Percentiles rank a stretch among this genome's conserved stretches.
Evolutionary conservation across 2,113 vertebrate species (phyloP).

Genomic region (Platysteira castanea): DNA sequence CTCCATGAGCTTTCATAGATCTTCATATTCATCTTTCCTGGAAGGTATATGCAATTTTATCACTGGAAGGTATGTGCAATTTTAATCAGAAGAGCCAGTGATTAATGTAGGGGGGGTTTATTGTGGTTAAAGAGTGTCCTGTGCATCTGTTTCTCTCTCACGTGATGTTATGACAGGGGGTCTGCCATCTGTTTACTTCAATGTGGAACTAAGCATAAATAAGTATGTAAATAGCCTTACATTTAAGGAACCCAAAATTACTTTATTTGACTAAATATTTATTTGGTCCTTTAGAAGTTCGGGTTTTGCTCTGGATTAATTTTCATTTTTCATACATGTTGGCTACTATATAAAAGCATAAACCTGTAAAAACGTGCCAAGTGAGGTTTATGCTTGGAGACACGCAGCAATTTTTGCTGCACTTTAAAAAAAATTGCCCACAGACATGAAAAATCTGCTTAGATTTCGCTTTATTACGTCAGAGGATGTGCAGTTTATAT

Average conservation of each 20-base stretch:
- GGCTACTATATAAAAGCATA: neutral
- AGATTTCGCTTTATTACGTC: neutral
- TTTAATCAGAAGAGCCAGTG: neutral
- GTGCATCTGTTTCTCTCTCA: neutral
- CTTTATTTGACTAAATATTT: neutral
- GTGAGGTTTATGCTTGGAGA: neutral
- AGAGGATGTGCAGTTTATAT: neutral
- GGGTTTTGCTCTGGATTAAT: neutral
- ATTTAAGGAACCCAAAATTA: neutral
- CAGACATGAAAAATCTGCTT: neutral
- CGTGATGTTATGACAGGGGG: neutral
- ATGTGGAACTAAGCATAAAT: neutral
- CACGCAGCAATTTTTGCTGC: neutral
- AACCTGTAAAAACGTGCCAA: neutral
- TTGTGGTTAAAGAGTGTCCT: neutral
- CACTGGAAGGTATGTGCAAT: neutral
- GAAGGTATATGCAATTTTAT: neutral
- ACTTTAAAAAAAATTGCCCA: neutral
- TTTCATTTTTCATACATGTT: neutral
- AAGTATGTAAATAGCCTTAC: neutral
- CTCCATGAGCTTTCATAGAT: neutral
- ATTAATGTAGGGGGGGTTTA: neutral
- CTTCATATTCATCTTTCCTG: neutral
- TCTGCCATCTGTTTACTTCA: conserved; percentile 31
- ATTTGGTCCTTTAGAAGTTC: neutral